Evolutionary conservation across 37 sponge, comb jelly and placozoan genomes (phyloP).

Genomic region (Agelas oroides): DNA sequence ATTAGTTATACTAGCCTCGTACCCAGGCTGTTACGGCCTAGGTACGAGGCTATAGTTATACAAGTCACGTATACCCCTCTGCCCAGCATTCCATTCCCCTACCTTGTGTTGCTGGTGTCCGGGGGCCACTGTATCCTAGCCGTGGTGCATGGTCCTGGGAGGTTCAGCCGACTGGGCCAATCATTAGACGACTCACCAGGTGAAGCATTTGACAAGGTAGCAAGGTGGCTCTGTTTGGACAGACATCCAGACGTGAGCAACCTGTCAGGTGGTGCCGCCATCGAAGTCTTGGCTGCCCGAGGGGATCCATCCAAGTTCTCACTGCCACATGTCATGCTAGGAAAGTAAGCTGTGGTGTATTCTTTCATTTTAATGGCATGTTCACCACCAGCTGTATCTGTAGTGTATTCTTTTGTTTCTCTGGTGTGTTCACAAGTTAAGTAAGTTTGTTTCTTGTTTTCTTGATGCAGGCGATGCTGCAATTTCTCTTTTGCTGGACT

Average conservation of each 20-base stretch:
- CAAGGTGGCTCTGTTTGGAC: slow-evolving; percentile 58
- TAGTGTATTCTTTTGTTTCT: no score
- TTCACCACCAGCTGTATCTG: background rate
- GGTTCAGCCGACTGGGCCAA: slow-evolving; percentile 57
- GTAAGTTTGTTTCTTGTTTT: background rate
- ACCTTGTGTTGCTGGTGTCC: slow-evolving; percentile 80
- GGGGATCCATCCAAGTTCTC: slow-evolving; percentile 42
- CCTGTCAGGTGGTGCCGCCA: slow-evolving; percentile 79
- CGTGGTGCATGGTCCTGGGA: slow-evolving; percentile 38
- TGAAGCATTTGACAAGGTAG: slow-evolving; percentile 75
- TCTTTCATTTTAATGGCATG: background rate
- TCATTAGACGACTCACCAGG: slow-evolving; percentile 76
- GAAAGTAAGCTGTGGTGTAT: background rate
- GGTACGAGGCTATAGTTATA: no score
- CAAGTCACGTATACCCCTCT: background rate
- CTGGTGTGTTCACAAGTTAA: no score
- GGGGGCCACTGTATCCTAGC: slow-evolving; percentile 87
- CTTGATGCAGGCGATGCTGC: slow-evolving; percentile 50
- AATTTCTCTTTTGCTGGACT: slow-evolving; percentile 85
- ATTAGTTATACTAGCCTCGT: no score
- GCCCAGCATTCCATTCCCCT: slow-evolving; percentile 83
- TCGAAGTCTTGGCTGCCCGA: slow-evolving; percentile 63
- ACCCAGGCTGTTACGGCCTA: no score
- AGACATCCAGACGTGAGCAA: slow-evolving; percentile 41
- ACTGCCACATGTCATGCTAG: slow-evolving; percentile 40